A percentile compares a stretch with the other conserved stretches of the same genome.
Conservation (phyloP, 2,888 invertebrate species). For the Spilosoma lubricipeda region DNA sequence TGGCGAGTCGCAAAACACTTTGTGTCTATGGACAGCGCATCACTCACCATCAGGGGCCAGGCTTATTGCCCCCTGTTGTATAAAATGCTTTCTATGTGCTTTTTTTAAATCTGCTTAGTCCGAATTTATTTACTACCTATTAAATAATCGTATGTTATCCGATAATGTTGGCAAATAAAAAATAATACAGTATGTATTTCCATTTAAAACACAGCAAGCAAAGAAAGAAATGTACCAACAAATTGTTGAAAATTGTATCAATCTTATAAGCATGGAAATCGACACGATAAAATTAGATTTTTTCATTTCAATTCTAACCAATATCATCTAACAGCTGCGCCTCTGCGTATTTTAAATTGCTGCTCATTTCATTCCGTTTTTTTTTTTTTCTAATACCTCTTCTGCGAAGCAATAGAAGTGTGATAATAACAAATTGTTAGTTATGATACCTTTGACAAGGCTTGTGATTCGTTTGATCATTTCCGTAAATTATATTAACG, state of each 20-base stretch:
- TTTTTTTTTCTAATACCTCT: slow-evolving; percentile 51
- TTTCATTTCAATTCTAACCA: slow-evolving; percentile 54
- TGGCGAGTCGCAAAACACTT: too few relatives aligned
- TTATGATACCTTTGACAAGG: slow-evolving; percentile 21
- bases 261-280: slow-evolving; percentile 44
- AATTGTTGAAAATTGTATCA: slow-evolving; percentile 28
- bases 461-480: slow-evolving; percentile 18
- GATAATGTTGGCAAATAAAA: neutral
- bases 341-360: slow-evolving; percentile 59
- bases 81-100: neutral
- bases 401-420: slow-evolving; percentile 21
- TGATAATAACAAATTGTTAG: slow-evolving; percentile 22
- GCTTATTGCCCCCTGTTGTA: too few relatives aligned
- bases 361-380: slow-evolving; percentile 69
- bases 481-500: neutral
- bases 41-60: neutral
- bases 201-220: neutral
- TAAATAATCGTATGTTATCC: neutral
- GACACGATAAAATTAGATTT: slow-evolving; percentile 52
- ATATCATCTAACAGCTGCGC: slow-evolving; percentile 66
- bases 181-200: neutral
- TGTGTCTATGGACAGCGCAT: neutral
- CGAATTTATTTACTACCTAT: neutral
- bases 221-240: slow-evolving; percentile 29
- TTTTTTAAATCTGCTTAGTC: too few relatives aligned